Evolutionary conservation across 2,113 vertebrate genomes (phyloP).

Genomic region (Pteropus alecto): DNA sequence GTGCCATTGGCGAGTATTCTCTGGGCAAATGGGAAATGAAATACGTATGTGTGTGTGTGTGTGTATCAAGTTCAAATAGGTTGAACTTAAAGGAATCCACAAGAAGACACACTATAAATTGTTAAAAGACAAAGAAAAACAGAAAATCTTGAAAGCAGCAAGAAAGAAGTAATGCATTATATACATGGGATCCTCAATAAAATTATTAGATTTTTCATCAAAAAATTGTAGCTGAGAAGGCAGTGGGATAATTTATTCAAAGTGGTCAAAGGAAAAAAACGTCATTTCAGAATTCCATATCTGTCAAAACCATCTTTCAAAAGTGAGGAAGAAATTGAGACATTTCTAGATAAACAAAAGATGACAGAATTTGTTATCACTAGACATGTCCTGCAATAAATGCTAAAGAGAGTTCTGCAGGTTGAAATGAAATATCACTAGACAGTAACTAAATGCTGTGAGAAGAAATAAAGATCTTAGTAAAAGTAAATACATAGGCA

Average conservation of each 20-base stretch:
- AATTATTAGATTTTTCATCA: background rate
- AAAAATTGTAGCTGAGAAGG: background rate
- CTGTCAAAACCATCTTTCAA: background rate
- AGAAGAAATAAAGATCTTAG: background rate
- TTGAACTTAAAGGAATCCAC: background rate
- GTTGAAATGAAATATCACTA: background rate
- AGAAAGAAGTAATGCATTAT: background rate
- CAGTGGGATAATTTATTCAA: background rate
- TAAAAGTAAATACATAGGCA: background rate
- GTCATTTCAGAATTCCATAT: background rate
- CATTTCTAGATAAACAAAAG: background rate
- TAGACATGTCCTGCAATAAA: background rate
- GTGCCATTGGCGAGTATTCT: too few species aligned
- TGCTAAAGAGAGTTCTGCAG: background rate
- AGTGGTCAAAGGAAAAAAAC: background rate
- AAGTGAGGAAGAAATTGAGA: background rate
- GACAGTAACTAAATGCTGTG: background rate
- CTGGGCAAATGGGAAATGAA: too few species aligned
- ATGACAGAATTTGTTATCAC: background rate
- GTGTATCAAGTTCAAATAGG: background rate
- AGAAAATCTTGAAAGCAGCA: background rate
- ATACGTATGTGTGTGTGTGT: background rate
- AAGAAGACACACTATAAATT: background rate
- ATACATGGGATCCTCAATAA: background rate
- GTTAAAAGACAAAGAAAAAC: background rate